phyloP scores from a whole-genome alignment of 2,888 invertebrate genomes.

The Rhimphoctona megacephalus region DNA sequence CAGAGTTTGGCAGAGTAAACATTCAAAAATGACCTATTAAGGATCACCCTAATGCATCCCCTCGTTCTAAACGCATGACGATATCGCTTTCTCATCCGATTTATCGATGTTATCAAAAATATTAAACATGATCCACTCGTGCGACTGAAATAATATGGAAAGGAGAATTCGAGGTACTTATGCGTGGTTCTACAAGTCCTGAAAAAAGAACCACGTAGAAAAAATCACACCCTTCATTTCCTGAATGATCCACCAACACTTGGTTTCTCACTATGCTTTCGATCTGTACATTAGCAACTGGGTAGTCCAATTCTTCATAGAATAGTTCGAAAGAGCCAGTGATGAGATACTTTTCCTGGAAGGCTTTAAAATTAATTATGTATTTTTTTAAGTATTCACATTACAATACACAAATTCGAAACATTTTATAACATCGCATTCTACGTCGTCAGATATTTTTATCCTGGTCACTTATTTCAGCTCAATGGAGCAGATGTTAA shows the following conservation, averaged over 20 bases:
- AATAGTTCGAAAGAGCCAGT: no score
- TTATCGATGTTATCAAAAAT: slow-evolving; percentile 79
- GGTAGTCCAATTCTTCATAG: no score
- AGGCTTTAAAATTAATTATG: no score
- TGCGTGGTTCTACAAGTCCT: background rate
- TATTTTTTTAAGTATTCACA: no score
- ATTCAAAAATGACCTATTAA: no score
- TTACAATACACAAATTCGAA: no score
- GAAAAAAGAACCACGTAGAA: slow-evolving; percentile 2
- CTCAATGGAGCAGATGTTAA: slow-evolving; percentile 52
- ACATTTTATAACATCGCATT: background rate
- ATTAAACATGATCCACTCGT: slow-evolving; percentile 25
- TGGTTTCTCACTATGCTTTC: background rate
- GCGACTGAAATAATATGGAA: slow-evolving; percentile 54
- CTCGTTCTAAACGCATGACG: slow-evolving; percentile 54
- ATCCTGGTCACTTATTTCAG: slow-evolving; percentile 13
- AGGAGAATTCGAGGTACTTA: background rate
- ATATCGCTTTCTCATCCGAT: slow-evolving; percentile 77
- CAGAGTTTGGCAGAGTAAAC: no score
- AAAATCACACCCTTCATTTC: slow-evolving; percentile 47
- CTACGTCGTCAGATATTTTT: background rate
- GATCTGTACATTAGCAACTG: no score
- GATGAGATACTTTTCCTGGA: no score
- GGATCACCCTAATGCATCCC: slow-evolving; percentile 83
- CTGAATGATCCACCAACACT: background rate